Evolutionary conservation across 2,888 invertebrate species (phyloP), one percentile per base, ranked within the genome.

Genomic region (Morinoia aosen): DNA sequence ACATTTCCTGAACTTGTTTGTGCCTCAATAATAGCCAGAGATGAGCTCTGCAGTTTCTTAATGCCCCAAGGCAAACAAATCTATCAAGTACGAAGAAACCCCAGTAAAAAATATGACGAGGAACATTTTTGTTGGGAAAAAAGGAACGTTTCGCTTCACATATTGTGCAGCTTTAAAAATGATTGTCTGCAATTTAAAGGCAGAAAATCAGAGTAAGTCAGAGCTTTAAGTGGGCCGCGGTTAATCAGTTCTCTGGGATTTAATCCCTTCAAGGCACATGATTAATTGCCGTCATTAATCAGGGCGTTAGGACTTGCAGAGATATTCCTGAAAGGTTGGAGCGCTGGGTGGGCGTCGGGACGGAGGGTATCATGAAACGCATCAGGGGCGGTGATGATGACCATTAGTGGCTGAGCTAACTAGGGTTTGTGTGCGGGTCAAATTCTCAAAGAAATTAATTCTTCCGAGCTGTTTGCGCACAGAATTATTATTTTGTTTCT

Each of bases 211-310:
- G 76, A 33, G 76, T 33, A 76, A 76, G 76, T 33, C 33, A 33
- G 33, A 10, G 76, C 76, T 76, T 76, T 12, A 76, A 76, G 10
- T 48, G 90, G 11, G 39, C 90, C 39, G 14, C 16, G 39, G 90
- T 90, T 90, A 90, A 90, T 90, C 90, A 90, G 40, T 40, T 90
- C 76, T 14, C 90, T 90, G 90, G 48, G 90, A 90, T 90, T 90
- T 90, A 90, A 90, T 90, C 48, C 90, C 90, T 39, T 90, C 90
- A 40, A 48, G 90, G 90, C 90, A 40, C 90, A 48, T 90, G 40
- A 90, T 90, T 90, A 40, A 90, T 90, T 16, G 48, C 90, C 16
- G 48, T 90, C 90, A 90, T 90, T 90, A 90, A 90, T 90, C 90
- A 90, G 90, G 40, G 48, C 90, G 14, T 90, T 90, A 90, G 90